Evolutionary conservation across 2,113 vertebrate species (phyloP), one percentile per base, ranked within the genome.

Genomic region (Grus americana): DNA sequence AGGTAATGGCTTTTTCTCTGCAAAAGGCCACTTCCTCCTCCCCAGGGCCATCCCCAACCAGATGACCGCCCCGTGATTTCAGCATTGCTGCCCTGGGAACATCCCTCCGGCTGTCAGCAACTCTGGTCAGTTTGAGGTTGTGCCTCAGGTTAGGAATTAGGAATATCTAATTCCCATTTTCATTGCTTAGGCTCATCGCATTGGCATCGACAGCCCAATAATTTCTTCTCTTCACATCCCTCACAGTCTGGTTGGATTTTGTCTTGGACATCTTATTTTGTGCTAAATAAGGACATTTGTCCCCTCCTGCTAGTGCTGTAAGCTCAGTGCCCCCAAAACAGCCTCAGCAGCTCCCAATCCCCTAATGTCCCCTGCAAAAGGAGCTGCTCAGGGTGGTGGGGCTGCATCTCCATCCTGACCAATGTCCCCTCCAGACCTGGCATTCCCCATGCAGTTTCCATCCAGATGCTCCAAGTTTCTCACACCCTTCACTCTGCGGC

Each of bases 141-240:
- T 38, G n/a, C 22, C 34, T 65, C 49, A 9, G 6, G 23, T 27
- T 2, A 24, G 38, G 63, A 68, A 32, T 61, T 15, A 36, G 57
- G 57, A 54, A 72, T 13, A 29, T 9, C 65, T 14, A 26, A 50
- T 84, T 63, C 27, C 72, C 62, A 17, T 27, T 49, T 46, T 46
- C 50, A 52, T 15, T 47, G 38, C 2, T 1, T n/a, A 24, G 42
- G 18, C n/a, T 68, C 26, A 3, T 32, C 16, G 29, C 49, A 12
- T 15, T 16, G 32, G 38, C 52, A 75, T 38, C 0, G 0, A 19
- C 16, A 61, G 22, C 15, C 52, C 68, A 22, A 0, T n/a, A 22
- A 68, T 55, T 68, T 52, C 36, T 76, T 74, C 65, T 65, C 63
- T 44, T 49, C 10, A 3, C 17, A 10, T 30, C 49, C 55, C 20